Percentiles rank a stretch among this genome's conserved stretches.
Conservation (phyloP, 2,888 invertebrate species). For the Chymomyza fuscimana region DNA sequence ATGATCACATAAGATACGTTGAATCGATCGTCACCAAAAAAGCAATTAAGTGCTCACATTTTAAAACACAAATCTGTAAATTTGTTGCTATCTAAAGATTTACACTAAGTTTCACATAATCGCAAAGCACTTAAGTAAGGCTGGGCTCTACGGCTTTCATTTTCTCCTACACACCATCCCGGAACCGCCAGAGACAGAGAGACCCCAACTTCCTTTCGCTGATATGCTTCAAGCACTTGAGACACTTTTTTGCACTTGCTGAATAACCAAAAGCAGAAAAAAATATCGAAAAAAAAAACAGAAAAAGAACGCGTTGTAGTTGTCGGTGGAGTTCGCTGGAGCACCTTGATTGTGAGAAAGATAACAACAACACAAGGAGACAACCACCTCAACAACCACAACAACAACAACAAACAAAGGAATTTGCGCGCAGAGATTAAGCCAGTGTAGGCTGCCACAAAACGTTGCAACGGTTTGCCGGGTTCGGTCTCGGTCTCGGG, state of each 20-base stretch:
- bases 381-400: conserved; percentile 35
- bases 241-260: conserved; percentile 69
- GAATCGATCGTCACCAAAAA: too few species aligned
- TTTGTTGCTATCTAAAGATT: neutral
- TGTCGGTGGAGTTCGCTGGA: conserved; percentile 28
- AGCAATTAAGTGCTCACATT: too few species aligned
- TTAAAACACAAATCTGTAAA: too few species aligned
- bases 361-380: conserved; percentile 60
- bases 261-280: conserved; percentile 26
- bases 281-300: neutral
- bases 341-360: conserved; percentile 75
- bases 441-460: conserved; percentile 28
- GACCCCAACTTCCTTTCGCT: conserved; percentile 19
- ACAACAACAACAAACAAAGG: conserved; percentile 56
- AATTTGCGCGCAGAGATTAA: conserved; percentile 70
- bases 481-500: conserved; percentile 17
- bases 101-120: neutral
- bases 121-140: neutral
- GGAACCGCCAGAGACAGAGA: conserved; percentile 6
- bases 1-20: too few species aligned
- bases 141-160: neutral
- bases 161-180: neutral
- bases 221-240: conserved; percentile 51
- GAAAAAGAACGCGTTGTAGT: conserved; percentile 28
- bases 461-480: neutral